Percentiles rank a stretch among this genome's conserved stretches.
Evolutionary conservation across 2,113 vertebrate species (phyloP).

Genomic region (Neogobius melanostomus): DNA sequence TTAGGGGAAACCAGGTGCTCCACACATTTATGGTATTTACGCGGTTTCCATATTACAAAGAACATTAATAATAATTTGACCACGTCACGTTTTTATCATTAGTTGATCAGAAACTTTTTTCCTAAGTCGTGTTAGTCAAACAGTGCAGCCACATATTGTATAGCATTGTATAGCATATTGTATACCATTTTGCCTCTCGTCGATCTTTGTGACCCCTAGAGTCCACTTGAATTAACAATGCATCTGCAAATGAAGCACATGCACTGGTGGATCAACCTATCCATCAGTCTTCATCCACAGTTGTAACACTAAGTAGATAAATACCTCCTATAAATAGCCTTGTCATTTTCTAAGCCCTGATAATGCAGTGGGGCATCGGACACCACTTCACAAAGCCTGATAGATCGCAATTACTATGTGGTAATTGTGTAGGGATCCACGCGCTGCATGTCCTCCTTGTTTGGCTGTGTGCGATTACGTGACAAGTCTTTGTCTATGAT

Average conservation of each 20-base stretch:
- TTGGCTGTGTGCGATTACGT: conserved; percentile 39
- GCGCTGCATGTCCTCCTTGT: conserved; percentile 38
- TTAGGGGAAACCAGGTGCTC: too few species aligned
- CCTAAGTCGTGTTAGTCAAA: too few species aligned
- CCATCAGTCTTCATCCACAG: conserved; percentile 31
- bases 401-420: conserved; percentile 63
- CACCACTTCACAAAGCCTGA: conserved; percentile 51
- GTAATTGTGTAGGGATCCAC: conserved; percentile 53
- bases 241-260: background rate
- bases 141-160: background rate
- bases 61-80: too few species aligned
- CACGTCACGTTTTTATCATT: too few species aligned
- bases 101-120: too few species aligned
- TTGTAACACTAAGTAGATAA: conserved; percentile 59
- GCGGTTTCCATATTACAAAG: too few species aligned
- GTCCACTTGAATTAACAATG: conserved; percentile 4
- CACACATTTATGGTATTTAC: too few species aligned
- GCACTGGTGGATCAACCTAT: conserved; percentile 32
- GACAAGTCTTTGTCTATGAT: conserved; percentile 43
- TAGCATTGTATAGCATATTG: too few species aligned
- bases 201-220: background rate
- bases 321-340: conserved; percentile 64
- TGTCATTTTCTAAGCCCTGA: conserved; percentile 64
- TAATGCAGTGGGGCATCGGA: conserved; percentile 41
- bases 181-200: too few species aligned